Evolutionary conservation across 2,113 vertebrate genomes (phyloP).

Genomic region (Prunella fulvescens): DNA sequence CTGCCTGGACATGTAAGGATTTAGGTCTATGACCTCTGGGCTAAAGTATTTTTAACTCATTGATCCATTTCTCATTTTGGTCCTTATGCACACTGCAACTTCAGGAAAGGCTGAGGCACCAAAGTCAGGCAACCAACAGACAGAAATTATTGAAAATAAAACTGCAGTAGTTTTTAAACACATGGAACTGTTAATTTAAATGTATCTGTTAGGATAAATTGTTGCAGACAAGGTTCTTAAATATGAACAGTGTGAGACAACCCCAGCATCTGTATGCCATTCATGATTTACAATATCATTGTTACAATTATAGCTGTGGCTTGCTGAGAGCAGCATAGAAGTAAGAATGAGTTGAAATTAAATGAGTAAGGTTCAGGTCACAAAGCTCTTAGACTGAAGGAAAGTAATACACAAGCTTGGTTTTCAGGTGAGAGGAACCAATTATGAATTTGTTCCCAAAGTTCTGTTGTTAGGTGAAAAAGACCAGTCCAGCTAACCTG

Average conservation of each 20-base stretch:
- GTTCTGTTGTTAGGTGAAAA: not conserved
- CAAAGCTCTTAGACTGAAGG: not conserved
- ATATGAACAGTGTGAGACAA: not conserved
- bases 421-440: not conserved
- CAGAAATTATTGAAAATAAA: not conserved
- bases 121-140: not conserved
- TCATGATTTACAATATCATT: not conserved
- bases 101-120: not conserved
- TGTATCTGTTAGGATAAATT: not conserved
- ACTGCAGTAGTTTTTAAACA: not conserved
- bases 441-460: not conserved
- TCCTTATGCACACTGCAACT: not conserved
- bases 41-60: not conserved
- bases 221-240: not conserved
- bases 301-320: not conserved
- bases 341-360: not conserved
- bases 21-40: not conserved
- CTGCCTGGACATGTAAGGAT: not conserved
- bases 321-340: not conserved
- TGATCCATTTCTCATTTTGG: not conserved
- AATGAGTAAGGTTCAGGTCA: not conserved
- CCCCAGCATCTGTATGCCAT: not conserved
- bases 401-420: not conserved
- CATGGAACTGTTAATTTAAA: not conserved
- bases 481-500: not conserved